Evolutionary conservation across 2,888 invertebrate genomes (phyloP).

Genomic region (Cordylochernes scorpioides): DNA sequence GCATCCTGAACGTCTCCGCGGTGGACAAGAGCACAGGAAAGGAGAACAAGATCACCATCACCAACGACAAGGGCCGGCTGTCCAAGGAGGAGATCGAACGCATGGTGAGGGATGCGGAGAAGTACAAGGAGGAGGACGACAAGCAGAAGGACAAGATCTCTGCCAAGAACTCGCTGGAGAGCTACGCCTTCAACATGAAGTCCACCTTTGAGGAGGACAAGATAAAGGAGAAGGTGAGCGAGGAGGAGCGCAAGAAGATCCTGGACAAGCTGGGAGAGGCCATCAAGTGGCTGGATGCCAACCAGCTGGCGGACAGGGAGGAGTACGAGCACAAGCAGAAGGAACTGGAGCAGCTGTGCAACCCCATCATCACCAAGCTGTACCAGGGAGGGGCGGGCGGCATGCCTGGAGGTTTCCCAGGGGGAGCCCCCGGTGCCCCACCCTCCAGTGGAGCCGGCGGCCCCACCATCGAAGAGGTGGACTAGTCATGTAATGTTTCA

Average conservation of each 20-base stretch:
- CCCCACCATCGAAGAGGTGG: conserved; percentile 19
- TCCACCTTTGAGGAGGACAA: conserved; percentile 22
- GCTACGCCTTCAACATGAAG: conserved; percentile 28
- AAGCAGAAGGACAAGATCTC: conserved; percentile 29
- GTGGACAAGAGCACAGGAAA: conserved; percentile 29
- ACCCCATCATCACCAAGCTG: conserved; percentile 77
- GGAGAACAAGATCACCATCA: conserved; percentile 25
- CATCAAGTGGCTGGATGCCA: conserved; percentile 49
- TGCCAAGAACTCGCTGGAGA: conserved; percentile 59
- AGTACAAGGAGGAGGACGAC: conserved; percentile 28
- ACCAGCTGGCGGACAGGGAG: conserved; percentile 63
- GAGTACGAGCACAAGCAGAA: conserved; percentile 85
- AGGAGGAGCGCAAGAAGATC: conserved; percentile 39
- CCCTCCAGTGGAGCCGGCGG: conserved; percentile 17
- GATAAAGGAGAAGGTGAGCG: conserved; percentile 24
- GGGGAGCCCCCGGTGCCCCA: conserved; percentile 17
- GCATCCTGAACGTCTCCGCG: conserved; percentile 19
- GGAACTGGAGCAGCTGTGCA: conserved; percentile 67
- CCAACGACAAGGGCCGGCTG: conserved; percentile 27
- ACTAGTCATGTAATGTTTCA: too few species aligned
- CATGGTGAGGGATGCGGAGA: conserved; percentile 28
- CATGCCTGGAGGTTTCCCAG: conserved; percentile 25
- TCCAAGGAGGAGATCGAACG: conserved; percentile 27
- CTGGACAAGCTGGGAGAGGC: conserved; percentile 27
- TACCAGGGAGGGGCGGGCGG: conserved; percentile 54